Evolutionary conservation across 2,888 invertebrate genomes (phyloP).

Genomic region (Tenthredo amoena): DNA sequence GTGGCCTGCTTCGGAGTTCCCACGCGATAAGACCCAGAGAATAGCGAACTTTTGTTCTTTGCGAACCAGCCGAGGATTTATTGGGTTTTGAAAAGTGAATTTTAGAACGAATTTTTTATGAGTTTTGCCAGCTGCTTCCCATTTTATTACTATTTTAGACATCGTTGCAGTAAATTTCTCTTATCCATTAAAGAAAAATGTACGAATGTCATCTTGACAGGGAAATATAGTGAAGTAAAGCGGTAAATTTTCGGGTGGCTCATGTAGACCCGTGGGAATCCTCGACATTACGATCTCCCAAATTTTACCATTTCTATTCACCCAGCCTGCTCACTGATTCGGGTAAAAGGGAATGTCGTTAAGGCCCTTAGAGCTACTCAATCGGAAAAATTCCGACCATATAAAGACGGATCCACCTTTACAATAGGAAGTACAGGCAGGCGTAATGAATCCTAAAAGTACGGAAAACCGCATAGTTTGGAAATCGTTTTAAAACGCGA

Average conservation of each 20-base stretch:
- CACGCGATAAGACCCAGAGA: too few species aligned
- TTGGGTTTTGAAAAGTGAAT: too few species aligned
- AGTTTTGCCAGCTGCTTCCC: not conserved
- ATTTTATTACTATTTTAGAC: not conserved
- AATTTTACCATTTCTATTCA: conserved; percentile 21
- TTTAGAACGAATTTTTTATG: not conserved
- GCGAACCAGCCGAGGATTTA: too few species aligned
- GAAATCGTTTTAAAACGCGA: not conserved
- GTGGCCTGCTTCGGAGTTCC: too few species aligned
- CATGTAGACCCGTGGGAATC: not conserved
- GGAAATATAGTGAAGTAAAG: not conserved
- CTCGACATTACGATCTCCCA: conserved; percentile 2
- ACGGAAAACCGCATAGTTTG: not conserved
- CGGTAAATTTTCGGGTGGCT: not conserved
- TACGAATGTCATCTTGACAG: conserved; percentile 8
- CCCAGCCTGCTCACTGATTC: not conserved
- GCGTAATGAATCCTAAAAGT: not conserved
- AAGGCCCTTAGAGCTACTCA: not conserved
- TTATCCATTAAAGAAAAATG: not conserved
- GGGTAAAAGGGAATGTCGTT: not conserved
- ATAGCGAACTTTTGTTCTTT: too few species aligned
- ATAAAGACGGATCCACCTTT: not conserved
- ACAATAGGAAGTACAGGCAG: not conserved
- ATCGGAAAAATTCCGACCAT: not conserved
- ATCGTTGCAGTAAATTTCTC: not conserved